Conservation (phyloP, 2,797 vertebrate species). For the Pangasius sanitwongsei region DNA sequence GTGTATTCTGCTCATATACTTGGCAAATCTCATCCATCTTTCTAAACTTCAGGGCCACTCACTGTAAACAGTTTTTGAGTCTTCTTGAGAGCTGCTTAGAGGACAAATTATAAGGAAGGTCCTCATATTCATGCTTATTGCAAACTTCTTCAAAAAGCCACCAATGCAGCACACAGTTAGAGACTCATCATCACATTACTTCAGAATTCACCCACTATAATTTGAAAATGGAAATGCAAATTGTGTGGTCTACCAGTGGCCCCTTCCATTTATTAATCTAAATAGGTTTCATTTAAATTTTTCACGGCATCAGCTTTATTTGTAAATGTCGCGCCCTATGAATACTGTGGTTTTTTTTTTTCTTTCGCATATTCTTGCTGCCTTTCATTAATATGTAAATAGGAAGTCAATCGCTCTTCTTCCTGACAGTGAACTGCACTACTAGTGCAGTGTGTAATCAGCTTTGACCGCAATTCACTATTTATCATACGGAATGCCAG, state of each 20-base stretch:
- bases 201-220: constrained; percentile 76
- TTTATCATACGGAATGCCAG: constrained; percentile 89
- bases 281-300: constrained; percentile 99
- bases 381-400: constrained; percentile 99
- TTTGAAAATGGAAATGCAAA: constrained; percentile 98
- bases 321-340: constrained; percentile 99
- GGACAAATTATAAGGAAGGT: constrained; percentile 55
- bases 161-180: constrained; percentile 61
- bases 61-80: constrained; percentile 38
- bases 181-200: constrained; percentile 74
- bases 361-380: constrained; percentile 89
- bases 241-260: constrained; percentile 85
- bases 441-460: constrained; percentile 93
- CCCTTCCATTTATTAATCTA: constrained; percentile 98
- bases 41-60: constrained; percentile 33
- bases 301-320: constrained; percentile 99
- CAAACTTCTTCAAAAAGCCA: constrained; percentile 64
- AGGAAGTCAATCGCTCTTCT: constrained; percentile 98
- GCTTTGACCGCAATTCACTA: constrained; percentile 94
- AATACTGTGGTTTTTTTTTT: constrained; percentile 84
- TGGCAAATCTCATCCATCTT: constrained; percentile 42
- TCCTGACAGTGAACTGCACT: constrained; percentile 90
- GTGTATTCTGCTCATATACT: constrained; percentile 37
- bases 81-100: constrained; percentile 38
- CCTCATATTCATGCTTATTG: constrained; percentile 49